Base-by-base conservation (phyloP, 2,113 vertebrate species). In the Chitala chitala region DNA sequence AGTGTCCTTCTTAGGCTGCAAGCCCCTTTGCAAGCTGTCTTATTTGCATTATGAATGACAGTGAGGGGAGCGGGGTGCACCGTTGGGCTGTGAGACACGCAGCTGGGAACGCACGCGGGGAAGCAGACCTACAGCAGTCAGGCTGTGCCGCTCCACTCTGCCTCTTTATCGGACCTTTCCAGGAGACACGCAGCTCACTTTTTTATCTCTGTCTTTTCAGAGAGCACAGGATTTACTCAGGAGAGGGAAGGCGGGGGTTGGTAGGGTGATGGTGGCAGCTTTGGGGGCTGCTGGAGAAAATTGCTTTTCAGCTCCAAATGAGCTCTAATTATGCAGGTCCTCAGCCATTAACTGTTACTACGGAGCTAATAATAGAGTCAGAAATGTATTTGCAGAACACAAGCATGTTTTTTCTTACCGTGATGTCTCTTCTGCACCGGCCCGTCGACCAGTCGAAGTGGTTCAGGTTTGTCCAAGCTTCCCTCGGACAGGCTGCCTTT, bases 41-140 rank as follows among this genome's bases (percentile, higher is more conserved):
- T 86, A 88, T 93, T 93, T 92, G 87, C 89, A 89, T 92, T 90
- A 85, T 93, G 93, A 95, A 91, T 94, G 91, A 93, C 92, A 91
- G 91, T 89, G 89, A 89, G 87, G 89, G 90, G 84, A 90, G 87
- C 91, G 93, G 93, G 94, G 88, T 88, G 95, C 93, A 92, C 93
- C 92, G 92, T 89, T 94, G 93, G 92, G 91, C 89, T 92, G 92
- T 91, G 92, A 92, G 92, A 87, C 86, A 84, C 86, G 85, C 86
- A 90, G 89, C 89, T 89, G 89, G 92, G 93, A 93, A 91, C 92
- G 91, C 92, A 91, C 87, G 91, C 93, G 92, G 92, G 91, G n/a
- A 90, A 87, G 76, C 84, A 89, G 95, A 96, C 94, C 94, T 95
- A 95, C 93, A 94, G 94, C 94, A 92, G n/a, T n/a, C n/a, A n/a